Evolutionary conservation across 23 tunicate genomes (phyloP).

Genomic region (Halocynthia aurantium): DNA sequence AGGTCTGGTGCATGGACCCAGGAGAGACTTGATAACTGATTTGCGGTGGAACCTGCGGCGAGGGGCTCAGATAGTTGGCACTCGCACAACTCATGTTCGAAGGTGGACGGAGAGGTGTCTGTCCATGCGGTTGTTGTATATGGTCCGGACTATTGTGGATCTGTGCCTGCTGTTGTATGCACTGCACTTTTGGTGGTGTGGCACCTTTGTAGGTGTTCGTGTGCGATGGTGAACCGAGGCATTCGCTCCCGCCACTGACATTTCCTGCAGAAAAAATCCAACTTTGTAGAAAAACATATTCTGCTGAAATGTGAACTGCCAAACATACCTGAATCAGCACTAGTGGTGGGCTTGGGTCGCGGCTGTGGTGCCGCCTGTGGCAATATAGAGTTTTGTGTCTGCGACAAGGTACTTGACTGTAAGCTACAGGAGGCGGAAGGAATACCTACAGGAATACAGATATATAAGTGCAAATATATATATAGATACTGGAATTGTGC

Average conservation of each 20-base stretch:
- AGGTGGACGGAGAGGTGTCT: constrained; percentile 21
- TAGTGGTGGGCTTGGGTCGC: constrained; percentile 27
- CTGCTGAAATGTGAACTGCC: background rate
- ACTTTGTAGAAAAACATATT: background rate
- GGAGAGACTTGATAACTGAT: constrained; percentile 3
- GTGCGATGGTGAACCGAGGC: constrained; percentile 42
- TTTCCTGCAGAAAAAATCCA: constrained; percentile 35
- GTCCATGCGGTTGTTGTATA: background rate
- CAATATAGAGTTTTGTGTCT: background rate
- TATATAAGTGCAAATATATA: background rate
- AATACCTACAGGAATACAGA: background rate
- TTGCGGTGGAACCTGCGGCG: background rate
- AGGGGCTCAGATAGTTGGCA: constrained; percentile 14
- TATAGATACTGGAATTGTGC: too few species aligned
- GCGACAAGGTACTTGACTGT: background rate
- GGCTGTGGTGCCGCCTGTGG: constrained; percentile 17
- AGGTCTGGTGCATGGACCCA: constrained; percentile 21
- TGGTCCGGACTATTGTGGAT: constrained; percentile 20
- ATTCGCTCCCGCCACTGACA: constrained; percentile 31
- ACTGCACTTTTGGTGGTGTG: constrained; percentile 34
- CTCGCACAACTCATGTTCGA: constrained; percentile 26
- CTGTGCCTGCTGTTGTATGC: constrained; percentile 22
- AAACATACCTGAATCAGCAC: constrained; percentile 43
- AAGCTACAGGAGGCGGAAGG: background rate
- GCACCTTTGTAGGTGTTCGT: background rate